These are phyloP conservation scores for Tryphoninae sp. DNA, from an alignment of 2,888 invertebrate genomes.

Conservation along the genomic window DNA sequence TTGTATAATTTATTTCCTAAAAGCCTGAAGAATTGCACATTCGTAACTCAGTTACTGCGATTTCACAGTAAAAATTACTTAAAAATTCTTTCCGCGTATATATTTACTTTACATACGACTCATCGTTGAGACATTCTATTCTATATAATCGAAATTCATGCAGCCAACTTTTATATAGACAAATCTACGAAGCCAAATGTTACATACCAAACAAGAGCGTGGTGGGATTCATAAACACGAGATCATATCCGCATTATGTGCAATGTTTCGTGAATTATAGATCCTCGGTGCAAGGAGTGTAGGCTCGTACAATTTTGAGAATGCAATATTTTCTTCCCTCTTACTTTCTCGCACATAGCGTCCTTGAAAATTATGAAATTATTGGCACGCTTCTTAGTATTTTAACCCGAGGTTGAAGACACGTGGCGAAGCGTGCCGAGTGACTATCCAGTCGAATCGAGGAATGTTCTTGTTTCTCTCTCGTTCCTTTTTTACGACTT, in stretches of 20 bases:
- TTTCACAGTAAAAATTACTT: too few species aligned
- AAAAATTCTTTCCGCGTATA: neutral
- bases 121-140: neutral
- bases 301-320: conserved; percentile 41
- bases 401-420: conserved; percentile 54
- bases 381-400: conserved; percentile 63
- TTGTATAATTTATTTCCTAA: too few species aligned
- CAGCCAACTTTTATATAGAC: neutral
- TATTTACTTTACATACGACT: neutral
- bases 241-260: conserved; percentile 36
- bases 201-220: conserved; percentile 20
- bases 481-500: neutral
- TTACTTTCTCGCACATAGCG: conserved; percentile 11
- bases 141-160: neutral
- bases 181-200: conserved; percentile 7
- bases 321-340: conserved; percentile 41
- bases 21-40: too few species aligned
- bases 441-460: conserved; percentile 11
- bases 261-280: conserved; percentile 2
- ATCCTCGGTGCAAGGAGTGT: conserved; percentile 2
- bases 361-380: conserved; percentile 63
- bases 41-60: too few species aligned
- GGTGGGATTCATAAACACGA: conserved; percentile 57
- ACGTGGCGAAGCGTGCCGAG: conserved; percentile 37
- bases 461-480: conserved; percentile 18